Evolutionary conservation across 53 echinoderm and acorn worm species (phyloP).

Genomic region (Luidia sarsii): DNA sequence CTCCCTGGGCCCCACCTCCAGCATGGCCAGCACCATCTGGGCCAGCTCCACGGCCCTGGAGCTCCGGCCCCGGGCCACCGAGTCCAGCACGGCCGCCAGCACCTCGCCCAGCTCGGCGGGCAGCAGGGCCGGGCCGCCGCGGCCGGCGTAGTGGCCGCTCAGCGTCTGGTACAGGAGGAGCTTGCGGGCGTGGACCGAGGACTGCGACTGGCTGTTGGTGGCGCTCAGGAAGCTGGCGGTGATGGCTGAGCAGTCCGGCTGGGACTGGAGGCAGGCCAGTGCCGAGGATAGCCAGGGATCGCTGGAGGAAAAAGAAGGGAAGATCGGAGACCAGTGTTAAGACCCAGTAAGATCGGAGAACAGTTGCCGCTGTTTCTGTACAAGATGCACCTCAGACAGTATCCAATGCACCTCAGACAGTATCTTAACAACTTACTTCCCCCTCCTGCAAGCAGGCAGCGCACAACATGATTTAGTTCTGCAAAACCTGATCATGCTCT

Average conservation of each 20-base stretch:
- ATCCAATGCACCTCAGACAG: too few relatives aligned
- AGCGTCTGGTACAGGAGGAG: conserved; percentile 75
- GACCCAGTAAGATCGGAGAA: too few relatives aligned
- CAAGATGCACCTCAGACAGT: too few relatives aligned
- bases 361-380: too few relatives aligned
- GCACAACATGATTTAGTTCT: too few relatives aligned
- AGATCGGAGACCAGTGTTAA: too few relatives aligned
- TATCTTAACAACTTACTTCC: too few relatives aligned
- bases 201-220: conserved; percentile 51
- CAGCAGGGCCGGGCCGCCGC: conserved; percentile 56
- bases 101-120: conserved; percentile 69
- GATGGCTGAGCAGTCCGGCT: conserved; percentile 73
- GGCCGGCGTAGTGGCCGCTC: conserved; percentile 33
- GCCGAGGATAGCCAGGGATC: conserved; percentile 89
- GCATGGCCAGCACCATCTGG: conserved; percentile 73
- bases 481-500: too few relatives aligned
- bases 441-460: too few relatives aligned
- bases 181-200: conserved; percentile 73
- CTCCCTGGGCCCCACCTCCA: conserved; percentile 48
- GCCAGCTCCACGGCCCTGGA: conserved; percentile 75
- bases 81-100: conserved; percentile 59
- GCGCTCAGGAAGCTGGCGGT: conserved; percentile 60
- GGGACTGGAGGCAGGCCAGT: conserved; percentile 75
- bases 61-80: conserved; percentile 77
- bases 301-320: conserved; percentile 13